phyloP scores from a whole-genome alignment of 2,888 invertebrate genomes.

The Noctuana brunneofusca region DNA sequence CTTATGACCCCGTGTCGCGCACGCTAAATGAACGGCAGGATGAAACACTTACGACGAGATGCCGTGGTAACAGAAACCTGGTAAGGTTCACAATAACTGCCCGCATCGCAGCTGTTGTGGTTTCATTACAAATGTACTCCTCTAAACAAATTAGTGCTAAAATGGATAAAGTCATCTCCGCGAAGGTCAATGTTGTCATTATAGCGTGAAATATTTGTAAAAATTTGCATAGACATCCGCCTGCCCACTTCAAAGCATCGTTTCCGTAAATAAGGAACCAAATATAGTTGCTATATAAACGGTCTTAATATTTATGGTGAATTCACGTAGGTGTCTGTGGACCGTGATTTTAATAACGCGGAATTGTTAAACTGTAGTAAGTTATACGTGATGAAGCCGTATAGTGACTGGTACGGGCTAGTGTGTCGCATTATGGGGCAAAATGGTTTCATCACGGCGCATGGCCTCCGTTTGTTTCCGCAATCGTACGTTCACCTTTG shows the following conservation, averaged over 20 bases:
- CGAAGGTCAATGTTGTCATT: conserved; percentile 41
- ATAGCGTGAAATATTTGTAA: conserved; percentile 35
- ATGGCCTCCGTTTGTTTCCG: conserved; percentile 69
- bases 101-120: background rate
- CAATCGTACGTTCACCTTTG: conserved; percentile 73
- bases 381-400: conserved; percentile 12
- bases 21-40: background rate
- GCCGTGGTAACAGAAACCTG: background rate
- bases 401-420: conserved; percentile 5
- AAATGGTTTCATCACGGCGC: conserved; percentile 62
- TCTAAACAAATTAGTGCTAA: background rate
- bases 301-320: conserved; percentile 16
- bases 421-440: conserved; percentile 49
- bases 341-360: conserved; percentile 21
- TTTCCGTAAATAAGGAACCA: conserved; percentile 56
- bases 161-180: conserved; percentile 35
- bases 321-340: conserved; percentile 19
- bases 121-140: background rate
- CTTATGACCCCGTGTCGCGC: conserved; percentile 19
- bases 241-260: conserved; percentile 47
- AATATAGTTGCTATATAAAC: conserved; percentile 35
- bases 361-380: conserved; percentile 6
- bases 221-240: conserved; percentile 51
- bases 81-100: background rate
- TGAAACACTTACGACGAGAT: conserved; percentile 10